A percentile compares a stretch with the other conserved stretches of the same genome.
Conservation (phyloP, 2,797 vertebrate genomes). For the Strix occidentalis region DNA sequence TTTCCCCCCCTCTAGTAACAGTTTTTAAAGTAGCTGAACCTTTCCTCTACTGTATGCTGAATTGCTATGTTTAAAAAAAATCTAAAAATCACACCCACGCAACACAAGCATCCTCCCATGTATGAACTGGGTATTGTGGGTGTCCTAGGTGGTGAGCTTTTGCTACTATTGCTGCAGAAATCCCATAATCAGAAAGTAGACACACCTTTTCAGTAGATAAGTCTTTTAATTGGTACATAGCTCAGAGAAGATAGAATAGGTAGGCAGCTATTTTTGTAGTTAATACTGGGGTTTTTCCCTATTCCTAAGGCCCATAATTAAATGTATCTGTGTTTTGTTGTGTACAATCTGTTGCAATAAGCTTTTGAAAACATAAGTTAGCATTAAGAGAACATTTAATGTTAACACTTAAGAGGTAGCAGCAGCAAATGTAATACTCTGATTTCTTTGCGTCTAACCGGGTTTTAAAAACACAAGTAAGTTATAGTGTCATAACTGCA, state of each 20-base stretch:
- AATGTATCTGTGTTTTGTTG: neutral
- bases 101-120: accelerated
- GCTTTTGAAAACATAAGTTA: neutral
- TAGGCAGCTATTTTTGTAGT: neutral
- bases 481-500: neutral
- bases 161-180: neutral
- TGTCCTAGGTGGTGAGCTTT: neutral
- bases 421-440: neutral
- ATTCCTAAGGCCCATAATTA: neutral
- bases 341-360: neutral
- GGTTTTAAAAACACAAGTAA: neutral
- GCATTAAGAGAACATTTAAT: neutral
- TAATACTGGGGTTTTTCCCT: accelerated
- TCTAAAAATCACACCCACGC: too few species aligned
- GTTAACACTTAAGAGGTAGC: neutral
- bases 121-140: accelerated
- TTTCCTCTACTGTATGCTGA: neutral
- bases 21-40: neutral
- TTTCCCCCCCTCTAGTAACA: accelerated
- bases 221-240: neutral
- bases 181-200: neutral
- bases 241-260: neutral
- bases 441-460: neutral
- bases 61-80: neutral
- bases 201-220: neutral